A percentile compares a stretch with the other conserved stretches of the same genome.
phyloP scores from a whole-genome alignment of 2,888 invertebrate species.

The Plebejus melissa region DNA sequence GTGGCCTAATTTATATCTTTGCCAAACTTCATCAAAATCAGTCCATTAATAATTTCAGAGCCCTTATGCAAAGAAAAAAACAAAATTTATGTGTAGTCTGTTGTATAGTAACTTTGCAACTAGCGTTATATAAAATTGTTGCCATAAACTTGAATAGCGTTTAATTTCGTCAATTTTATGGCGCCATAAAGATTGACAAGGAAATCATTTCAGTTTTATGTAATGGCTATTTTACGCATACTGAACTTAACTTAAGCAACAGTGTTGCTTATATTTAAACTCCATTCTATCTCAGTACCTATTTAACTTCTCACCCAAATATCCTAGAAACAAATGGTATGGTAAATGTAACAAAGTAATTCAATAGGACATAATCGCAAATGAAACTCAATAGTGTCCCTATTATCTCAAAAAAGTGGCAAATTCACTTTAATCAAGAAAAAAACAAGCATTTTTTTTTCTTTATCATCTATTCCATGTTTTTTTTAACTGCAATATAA shows the following conservation, averaged over 20 bases:
- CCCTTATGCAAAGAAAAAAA: too few species aligned
- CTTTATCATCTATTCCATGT: too few species aligned
- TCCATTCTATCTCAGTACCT: not conserved
- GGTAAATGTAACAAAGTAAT: too few species aligned
- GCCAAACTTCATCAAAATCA: not conserved
- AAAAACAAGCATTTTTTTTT: too few species aligned
- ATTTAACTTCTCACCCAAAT: not conserved
- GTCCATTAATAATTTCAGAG: too few species aligned
- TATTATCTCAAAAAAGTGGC: too few species aligned
- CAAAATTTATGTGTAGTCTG: too few species aligned
- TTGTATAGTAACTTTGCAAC: not conserved
- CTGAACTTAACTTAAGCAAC: not conserved
- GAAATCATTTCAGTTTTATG: constrained; percentile 12
- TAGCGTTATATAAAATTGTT: not conserved
- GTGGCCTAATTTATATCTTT: not conserved
- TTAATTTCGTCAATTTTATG: constrained; percentile 16
- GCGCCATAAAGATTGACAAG: not conserved
- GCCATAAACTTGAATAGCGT: constrained; percentile 4
- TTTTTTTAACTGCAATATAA: too few species aligned
- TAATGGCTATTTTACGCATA: constrained; percentile 9
- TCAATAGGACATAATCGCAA: too few species aligned
- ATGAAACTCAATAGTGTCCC: too few species aligned
- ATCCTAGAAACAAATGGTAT: too few species aligned
- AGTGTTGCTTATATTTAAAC: not conserved
- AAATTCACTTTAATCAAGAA: too few species aligned